Base-by-base conservation (phyloP, 2,888 invertebrate genomes). In the Epiblema foenella region DNA sequence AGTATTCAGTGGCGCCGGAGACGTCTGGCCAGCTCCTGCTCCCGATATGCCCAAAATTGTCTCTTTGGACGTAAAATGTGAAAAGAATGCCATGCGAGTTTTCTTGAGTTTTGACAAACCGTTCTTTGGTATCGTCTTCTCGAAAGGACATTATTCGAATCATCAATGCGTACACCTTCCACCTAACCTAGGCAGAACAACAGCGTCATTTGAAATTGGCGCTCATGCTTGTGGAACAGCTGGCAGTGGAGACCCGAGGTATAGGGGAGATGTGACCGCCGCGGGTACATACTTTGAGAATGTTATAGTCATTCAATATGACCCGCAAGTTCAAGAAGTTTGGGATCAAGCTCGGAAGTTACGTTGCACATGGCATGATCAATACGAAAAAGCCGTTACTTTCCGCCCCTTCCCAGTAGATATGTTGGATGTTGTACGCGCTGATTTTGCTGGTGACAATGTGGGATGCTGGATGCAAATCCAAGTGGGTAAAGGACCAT, bases 391-490 rank as follows among this genome's bases (percentile, higher is more conserved):
- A 85, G 97, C 98, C 7, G 98, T 98, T 0, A 98, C 98, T 0
- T 98, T 98, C 93, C 93, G 98, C 67, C 98, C 98, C 0, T 98
- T 98, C 95, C 98, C 98, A 0, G 98, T 98, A 1, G 98, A 98
- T 85, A 98, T 98, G 98, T 84, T 98, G 67, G 98, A 98, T 86
- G 98, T 98, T 5, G 98, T 98, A n/a, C 93, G 98, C 66, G 98
- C 98, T 3, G 98, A 98, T 81, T 98, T 98, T 78, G 98, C 98
- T 71, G 98, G 98, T 0, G 98, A 98, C 81, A 98, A 98, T 83
- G 98, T 98, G 2, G 98, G 98, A 18, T 98, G 98, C 90, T 98
- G 98, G 98, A 98, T 98, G 98, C 98, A 98, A 85, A 98, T 98
- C 77, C 98, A 98, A 94, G 98, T 98, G 4, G 98, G 98, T 52